These are phyloP conservation scores for Chelonoidis abingdonii DNA, from an alignment of 2,113 vertebrate genomes.

Conservation along the genomic window DNA sequence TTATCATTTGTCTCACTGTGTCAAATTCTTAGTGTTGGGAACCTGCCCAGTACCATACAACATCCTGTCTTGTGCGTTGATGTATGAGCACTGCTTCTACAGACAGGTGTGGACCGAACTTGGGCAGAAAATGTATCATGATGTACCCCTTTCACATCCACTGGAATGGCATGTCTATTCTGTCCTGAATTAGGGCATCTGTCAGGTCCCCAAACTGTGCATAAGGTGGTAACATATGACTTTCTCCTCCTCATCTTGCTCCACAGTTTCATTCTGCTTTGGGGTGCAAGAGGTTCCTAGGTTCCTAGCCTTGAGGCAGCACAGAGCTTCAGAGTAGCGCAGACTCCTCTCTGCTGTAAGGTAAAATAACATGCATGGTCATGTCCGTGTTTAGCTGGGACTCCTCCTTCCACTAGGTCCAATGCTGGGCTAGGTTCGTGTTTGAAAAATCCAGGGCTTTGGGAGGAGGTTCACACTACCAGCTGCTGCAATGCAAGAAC, in stretches of 20 bases:
- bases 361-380: neutral
- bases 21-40: neutral
- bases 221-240: neutral
- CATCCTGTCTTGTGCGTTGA: neutral
- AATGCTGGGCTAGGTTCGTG: neutral
- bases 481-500: neutral
- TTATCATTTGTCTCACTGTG: neutral
- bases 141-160: neutral
- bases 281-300: neutral
- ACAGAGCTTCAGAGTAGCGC: neutral
- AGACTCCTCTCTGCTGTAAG: neutral
- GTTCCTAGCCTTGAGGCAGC: neutral
- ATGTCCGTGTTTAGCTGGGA: neutral
- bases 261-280: neutral
- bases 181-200: neutral
- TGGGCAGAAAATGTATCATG: neutral
- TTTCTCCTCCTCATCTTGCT: neutral
- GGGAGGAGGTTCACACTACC: neutral
- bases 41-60: neutral
- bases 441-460: neutral
- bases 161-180: neutral
- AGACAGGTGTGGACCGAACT: neutral
- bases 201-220: neutral
- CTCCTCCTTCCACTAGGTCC: neutral
- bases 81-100: neutral